A percentile compares a stretch with the other conserved stretches of the same genome.
Conservation (phyloP, 2,113 vertebrate species). For the Datnioides undecimradiatus region DNA sequence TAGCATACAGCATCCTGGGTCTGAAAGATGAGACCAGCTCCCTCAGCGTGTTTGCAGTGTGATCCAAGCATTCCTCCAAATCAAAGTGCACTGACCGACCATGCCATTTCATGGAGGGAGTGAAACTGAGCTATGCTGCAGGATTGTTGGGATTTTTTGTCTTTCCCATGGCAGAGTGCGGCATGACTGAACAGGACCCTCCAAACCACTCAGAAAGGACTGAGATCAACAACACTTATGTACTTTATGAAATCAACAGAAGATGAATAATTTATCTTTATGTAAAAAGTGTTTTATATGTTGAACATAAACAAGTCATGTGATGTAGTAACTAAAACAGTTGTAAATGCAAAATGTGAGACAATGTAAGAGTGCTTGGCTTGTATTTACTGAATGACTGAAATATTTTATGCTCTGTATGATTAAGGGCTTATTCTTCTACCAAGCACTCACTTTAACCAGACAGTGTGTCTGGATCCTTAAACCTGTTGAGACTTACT, state of each 20-base stretch:
- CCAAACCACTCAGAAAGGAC: conserved; percentile 61
- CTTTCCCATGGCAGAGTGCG: conserved; percentile 9
- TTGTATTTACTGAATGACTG: conserved; percentile 60
- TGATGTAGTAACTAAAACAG: conserved; percentile 34
- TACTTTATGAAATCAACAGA: conserved; percentile 67
- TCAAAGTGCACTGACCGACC: conserved; percentile 75
- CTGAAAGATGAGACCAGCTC: conserved; percentile 90
- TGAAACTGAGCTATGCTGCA: conserved; percentile 35
- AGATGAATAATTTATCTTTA: conserved; percentile 64
- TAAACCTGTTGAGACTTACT: conserved; percentile 47
- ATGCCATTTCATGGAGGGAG: conserved; percentile 58
- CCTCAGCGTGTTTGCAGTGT: conserved; percentile 87
- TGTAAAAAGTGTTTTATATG: conserved; percentile 58
- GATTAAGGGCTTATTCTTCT: conserved; percentile 43
- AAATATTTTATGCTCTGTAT: conserved; percentile 55
- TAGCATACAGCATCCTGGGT: conserved; percentile 93
- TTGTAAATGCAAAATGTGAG: conserved; percentile 45
- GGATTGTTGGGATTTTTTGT: conserved; percentile 2
- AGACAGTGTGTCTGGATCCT: conserved; percentile 46
- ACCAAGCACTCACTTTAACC: conserved; percentile 66
- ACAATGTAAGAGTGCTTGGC: conserved; percentile 31
- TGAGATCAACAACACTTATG: conserved; percentile 69
- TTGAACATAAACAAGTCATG: conserved; percentile 45
- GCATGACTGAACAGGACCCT: conserved; percentile 69
- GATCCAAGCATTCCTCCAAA: conserved; percentile 72